Evolutionary conservation across 1,140 invertebrate genomes (phyloP).

Genomic region (Polypedilum pembai): DNA sequence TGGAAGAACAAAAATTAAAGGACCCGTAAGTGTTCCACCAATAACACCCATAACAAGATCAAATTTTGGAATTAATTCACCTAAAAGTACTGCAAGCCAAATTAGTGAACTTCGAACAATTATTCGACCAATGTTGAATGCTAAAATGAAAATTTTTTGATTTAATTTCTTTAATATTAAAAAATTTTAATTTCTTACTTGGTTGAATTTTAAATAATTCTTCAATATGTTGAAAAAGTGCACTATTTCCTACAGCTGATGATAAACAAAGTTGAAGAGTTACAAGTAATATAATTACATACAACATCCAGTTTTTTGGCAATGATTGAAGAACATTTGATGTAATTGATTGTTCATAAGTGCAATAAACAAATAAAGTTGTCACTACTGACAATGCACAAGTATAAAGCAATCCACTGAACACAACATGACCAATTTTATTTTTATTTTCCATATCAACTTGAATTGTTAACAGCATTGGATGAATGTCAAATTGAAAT

Average conservation of each 20-base stretch:
- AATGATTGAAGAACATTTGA: slow-evolving; percentile 50
- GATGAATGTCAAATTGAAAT: slow-evolving; percentile 73
- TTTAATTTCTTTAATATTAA: slow-evolving; percentile 18
- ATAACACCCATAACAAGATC: slow-evolving; percentile 83
- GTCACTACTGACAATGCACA: slow-evolving; percentile 57
- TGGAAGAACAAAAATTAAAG: slow-evolving; percentile 76
- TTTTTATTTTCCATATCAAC: slow-evolving; percentile 66
- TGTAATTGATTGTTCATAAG: slow-evolving; percentile 51
- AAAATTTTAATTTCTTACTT: slow-evolving; percentile 43
- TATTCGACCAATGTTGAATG: slow-evolving; percentile 69
- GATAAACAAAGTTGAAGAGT: slow-evolving; percentile 68
- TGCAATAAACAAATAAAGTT: slow-evolving; percentile 50
- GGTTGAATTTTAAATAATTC: slow-evolving; percentile 51
- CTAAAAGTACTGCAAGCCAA: slow-evolving; percentile 63
- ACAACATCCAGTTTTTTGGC: slow-evolving; percentile 52
- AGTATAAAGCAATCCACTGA: slow-evolving; percentile 51
- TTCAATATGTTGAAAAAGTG: slow-evolving; percentile 66
- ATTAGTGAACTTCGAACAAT: slow-evolving; percentile 63
- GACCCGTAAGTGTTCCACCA: slow-evolving; percentile 74
- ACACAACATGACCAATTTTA: slow-evolving; percentile 55
- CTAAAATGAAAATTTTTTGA: slow-evolving; percentile 49
- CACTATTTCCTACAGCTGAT: slow-evolving; percentile 62
- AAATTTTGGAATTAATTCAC: slow-evolving; percentile 75
- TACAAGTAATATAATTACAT: slow-evolving; percentile 56
- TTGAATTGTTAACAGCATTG: slow-evolving; percentile 67